A percentile compares a stretch with the other conserved stretches of the same genome.
These are phyloP conservation scores for Danio aesculapii DNA, from an alignment of 2,797 vertebrate genomes.

Conservation along the genomic window DNA sequence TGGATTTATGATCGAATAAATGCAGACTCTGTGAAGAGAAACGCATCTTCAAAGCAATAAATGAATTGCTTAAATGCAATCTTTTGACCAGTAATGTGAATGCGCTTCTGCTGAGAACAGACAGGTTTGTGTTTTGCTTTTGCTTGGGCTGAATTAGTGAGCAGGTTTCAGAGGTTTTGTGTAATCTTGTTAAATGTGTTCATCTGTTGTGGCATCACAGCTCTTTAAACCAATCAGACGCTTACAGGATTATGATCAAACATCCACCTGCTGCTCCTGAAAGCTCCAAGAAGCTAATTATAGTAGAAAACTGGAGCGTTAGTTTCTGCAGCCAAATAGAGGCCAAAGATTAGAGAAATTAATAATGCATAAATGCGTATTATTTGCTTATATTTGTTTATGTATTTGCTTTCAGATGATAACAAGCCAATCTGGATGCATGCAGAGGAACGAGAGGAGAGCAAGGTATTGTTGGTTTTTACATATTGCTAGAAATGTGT, in stretches of 20 bases:
- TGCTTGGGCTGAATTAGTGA: not conserved
- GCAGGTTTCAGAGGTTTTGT: not conserved
- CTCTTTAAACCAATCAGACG: slow-evolving; percentile 63
- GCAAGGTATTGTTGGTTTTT: slow-evolving; percentile 80
- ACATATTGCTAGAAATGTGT: not conserved
- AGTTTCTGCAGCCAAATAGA: too few relatives aligned
- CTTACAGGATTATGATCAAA: slow-evolving; percentile 17
- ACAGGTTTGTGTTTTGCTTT: not conserved
- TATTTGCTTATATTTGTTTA: too few relatives aligned
- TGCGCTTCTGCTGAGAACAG: too few relatives aligned
- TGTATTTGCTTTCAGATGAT: slow-evolving; percentile 75
- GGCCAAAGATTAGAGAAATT: too few relatives aligned
- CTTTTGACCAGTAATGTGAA: too few relatives aligned
- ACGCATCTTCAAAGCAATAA: too few relatives aligned
- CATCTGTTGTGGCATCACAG: slow-evolving; percentile 23
- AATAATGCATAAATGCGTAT: too few relatives aligned
- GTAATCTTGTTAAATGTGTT: slow-evolving; percentile 39
- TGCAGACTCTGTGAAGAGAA: too few relatives aligned
- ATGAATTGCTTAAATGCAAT: too few relatives aligned
- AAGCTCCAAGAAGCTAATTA: slow-evolving; percentile 55
- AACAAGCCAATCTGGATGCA: slow-evolving; percentile 97
- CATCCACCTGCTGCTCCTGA: slow-evolving; percentile 9
- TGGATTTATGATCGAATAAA: too few relatives aligned
- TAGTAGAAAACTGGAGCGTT: slow-evolving; percentile 39
- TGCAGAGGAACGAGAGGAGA: slow-evolving; percentile 90